These are phyloP conservation scores for Aurelia aurita complex sp. Pacific DNA, from an alignment of 30 jellyfish, hydroid and myxozoan genomes.

Conservation along the genomic window DNA sequence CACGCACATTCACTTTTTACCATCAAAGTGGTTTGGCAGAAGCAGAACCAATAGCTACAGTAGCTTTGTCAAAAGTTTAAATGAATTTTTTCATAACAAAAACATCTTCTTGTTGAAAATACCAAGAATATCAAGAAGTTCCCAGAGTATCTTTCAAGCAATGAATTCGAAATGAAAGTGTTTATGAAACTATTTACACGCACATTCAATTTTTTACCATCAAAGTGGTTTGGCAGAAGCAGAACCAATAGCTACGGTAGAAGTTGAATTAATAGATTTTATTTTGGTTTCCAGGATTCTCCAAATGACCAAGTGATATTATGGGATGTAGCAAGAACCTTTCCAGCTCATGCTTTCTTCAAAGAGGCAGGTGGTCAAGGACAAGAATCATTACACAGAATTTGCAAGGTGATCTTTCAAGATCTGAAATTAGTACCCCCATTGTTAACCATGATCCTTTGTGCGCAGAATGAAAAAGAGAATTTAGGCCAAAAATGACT, in stretches of 20 bases:
- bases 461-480: too few relatives aligned
- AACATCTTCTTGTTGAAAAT: too few relatives aligned
- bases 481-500: too few relatives aligned
- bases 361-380: conserved; percentile 91
- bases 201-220: too few relatives aligned
- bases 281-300: conserved; percentile 67
- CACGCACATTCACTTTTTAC: too few relatives aligned
- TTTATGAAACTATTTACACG: too few relatives aligned
- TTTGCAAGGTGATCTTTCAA: conserved; percentile 66
- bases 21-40: neutral
- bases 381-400: conserved; percentile 77
- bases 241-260: neutral
- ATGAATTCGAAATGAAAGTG: too few relatives aligned
- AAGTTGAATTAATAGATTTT: neutral
- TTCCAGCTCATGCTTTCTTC: conserved; percentile 89
- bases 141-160: too few relatives aligned
- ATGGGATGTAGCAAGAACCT: conserved; percentile 91
- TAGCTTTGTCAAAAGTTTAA: too few relatives aligned
- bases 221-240: neutral
- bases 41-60: neutral
- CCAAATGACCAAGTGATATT: conserved; percentile 85
- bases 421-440: neutral
- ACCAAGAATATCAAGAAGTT: too few relatives aligned
- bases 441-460: too few relatives aligned
- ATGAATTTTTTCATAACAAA: too few relatives aligned